Evolutionary conservation across 2,797 vertebrate species (phyloP), one percentile per base, ranked within the genome.

Genomic region (Pelochelys cantorii): DNA sequence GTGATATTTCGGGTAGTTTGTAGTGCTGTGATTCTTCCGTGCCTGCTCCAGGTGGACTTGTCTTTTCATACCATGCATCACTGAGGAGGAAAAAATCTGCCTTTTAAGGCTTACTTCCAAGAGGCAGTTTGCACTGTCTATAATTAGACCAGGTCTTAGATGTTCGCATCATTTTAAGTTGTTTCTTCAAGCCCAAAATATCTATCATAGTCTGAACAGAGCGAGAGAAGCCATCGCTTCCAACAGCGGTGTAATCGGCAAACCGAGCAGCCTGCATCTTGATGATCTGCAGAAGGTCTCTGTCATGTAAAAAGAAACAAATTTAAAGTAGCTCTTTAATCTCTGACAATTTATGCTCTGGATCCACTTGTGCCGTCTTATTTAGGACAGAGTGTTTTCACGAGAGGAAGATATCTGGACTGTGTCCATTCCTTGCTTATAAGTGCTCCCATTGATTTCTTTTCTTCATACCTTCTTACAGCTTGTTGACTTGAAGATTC

Each of bases 271-370:
- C 27, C 42, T 27, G 27, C 42, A 7, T 57, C 80, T 86, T 65
- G 56, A 54, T 4, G 55, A 8, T 15, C 23, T 86, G 77, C 84
- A 56, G 86, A 34, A 18, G 42, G 15, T 90, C 71, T 9, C 8
- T 48, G 3, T 57, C 0, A 0, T 1, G 5, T 57, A 89, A 74
- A 4, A 83, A 42, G 90, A 6, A 90, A 31, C 34, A 54, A 10
- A 18, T 52, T 68, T 86, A 81, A 88, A 85, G 15, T 48, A 56
- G 15, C 81, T 85, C 34, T 86, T 31, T 86, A 80, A 80, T 11
- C 23, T 86, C 59, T 57, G 17, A 57, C 54, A 87, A 89, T 48
- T 62, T 56, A 11, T 0, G 0, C 84, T 86, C 79, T 65, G 11
- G n/a, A 18, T 11, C 6, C 10, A 25, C 3, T 27, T 55, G 60